A percentile compares a stretch with the other conserved stretches of the same genome.
phyloP scores from a whole-genome alignment of 2,797 vertebrate species.

The Squalus acanthias region DNA sequence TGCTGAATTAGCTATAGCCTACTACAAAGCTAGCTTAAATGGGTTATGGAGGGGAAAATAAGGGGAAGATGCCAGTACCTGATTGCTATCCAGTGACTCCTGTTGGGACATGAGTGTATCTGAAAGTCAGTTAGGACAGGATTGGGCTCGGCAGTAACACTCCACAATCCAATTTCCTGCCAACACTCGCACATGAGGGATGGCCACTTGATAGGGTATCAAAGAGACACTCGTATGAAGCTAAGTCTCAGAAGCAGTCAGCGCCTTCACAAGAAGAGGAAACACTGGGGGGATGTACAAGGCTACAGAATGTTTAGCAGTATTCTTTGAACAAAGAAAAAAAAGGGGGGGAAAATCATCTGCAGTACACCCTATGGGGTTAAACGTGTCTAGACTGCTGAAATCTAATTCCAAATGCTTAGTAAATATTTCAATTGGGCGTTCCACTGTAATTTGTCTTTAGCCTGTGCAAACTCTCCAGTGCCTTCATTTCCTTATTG shows the following conservation, averaged over 20 bases:
- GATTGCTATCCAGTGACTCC: neutral
- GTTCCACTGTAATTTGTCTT: neutral
- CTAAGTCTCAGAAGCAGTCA: neutral
- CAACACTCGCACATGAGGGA: neutral
- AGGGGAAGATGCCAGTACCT: neutral
- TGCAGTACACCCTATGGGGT: neutral
- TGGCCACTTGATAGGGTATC: neutral
- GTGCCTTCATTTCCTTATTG: neutral
- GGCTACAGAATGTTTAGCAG: neutral
- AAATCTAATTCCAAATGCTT: neutral
- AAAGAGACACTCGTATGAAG: neutral
- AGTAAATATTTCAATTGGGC: conserved; percentile 2
- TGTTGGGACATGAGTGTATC: neutral
- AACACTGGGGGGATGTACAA: neutral
- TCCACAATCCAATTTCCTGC: neutral
- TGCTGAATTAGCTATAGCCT: neutral
- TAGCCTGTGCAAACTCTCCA: neutral
- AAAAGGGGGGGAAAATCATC: neutral
- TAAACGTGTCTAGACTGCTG: neutral
- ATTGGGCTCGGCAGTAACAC: neutral
- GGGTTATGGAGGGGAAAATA: neutral
- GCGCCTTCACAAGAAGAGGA: neutral
- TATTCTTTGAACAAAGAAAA: neutral
- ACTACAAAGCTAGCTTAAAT: neutral
- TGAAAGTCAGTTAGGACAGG: neutral